Evolutionary conservation across 1,140 invertebrate genomes (phyloP), one percentile per base, ranked within the genome.

Genomic region (Lucilia cuprina): DNA sequence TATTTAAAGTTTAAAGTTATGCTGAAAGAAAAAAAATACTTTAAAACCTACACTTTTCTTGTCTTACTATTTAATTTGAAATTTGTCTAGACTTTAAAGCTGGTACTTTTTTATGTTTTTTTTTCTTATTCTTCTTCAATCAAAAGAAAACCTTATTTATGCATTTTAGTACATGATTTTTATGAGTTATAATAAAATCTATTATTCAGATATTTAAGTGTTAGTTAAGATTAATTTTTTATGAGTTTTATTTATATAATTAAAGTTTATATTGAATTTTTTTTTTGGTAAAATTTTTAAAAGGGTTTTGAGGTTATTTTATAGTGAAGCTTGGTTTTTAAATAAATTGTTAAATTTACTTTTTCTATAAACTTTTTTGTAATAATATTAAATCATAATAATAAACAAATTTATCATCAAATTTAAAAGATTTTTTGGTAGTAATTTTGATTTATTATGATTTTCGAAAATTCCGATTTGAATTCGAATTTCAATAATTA

Each of bases 181-280:
- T 21, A 70, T 70, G 65, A 21, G 65, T 70, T 70, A 12, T 70
- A 70, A 70, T 70, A 70, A 70, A 70, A 70, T 19, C 65, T 21
- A 25, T 70, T 55, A 55, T 41, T 41, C 41, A 55, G 50, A 55
- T 55, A 17, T 55, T 70, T 21, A 70, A 70, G 65, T 70, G 65
- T 70, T 70, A 41, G 21, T 70, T 70, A 70, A 55, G 50, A 55
- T 55, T 70, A 70, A 70, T 21, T 70, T 70, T 70, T 70, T 70
- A 70, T 21, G n/a, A n/a, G n/a, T 70, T 70, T 70, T 21, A 21
- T 21, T 70, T 65, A n/a, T 65, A n/a, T 65, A 19, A 30, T 3
- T 2, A 30, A 30, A 1, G 25, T n/a, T n/a, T n/a, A 30, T 30
- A 30, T 60, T 17, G 13, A 60, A 60, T 0, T 60, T 60, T 60